Evolutionary conservation across 1,140 invertebrate genomes (phyloP), one percentile per base, ranked within the genome.

Genomic region (Riptortus pedestris): DNA sequence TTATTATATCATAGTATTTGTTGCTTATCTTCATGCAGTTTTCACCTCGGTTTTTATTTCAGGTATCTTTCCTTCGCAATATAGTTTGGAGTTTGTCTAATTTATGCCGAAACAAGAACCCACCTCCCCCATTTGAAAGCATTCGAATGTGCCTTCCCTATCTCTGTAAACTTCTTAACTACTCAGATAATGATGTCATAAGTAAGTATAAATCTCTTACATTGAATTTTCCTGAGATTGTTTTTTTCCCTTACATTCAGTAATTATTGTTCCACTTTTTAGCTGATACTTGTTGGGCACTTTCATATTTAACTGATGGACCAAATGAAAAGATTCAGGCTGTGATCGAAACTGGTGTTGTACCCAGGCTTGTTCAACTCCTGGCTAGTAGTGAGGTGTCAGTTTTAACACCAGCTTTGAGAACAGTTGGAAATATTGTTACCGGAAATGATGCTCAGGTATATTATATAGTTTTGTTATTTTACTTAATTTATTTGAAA

Each of bases 251-350:
- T 24, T 3, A 57, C 26, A 7, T 27, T 12, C 26, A 57, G 20
- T 28, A 28, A 24, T 27, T 58, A 28, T 24, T 60, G 14, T 51
- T 57, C 9, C 43, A n/a, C 61, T 28, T 74, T 74, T 11, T 69
- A 84, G 87, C 91, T 57, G 95, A 98, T 77, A 85, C 93, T 9
- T 96, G 95, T 71, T 99, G 96, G 96, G 92, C 95, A 0, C 76
- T 98, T 18, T 97, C 94, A 0, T 98, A 98, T 73, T 77, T 98
- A 3, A 96, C 93, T 2, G 94, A 97, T 76, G 93, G 93, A 2
- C 84, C 87, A 0, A 96, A 96, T 74, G 87, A 93, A 28, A 92
- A 93, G 72, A 98, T 98, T 70, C 92, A 90, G 74, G 81, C 81
- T 0, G 88, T 93, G 0, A 79, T 93, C 7, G 80, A 83, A 26